Conservation (phyloP, 1,140 invertebrate species). For the Teleogryllus occipitalis region DNA sequence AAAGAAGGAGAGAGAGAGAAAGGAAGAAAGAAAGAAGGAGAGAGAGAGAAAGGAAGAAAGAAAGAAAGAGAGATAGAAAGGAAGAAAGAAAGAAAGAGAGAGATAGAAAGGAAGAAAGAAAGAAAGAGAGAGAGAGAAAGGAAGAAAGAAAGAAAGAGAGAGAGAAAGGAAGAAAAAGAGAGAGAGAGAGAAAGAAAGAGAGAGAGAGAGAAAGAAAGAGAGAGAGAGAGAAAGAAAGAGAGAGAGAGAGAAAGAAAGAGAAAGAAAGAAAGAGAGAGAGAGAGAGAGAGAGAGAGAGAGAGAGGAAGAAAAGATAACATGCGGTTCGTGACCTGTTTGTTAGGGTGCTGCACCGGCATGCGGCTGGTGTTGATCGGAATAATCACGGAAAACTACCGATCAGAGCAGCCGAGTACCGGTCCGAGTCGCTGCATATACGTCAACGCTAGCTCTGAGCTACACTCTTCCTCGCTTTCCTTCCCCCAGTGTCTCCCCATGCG, state of each 20-base stretch:
- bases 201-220: not conserved
- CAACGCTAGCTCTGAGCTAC: too few relatives aligned
- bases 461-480: too few relatives aligned
- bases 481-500: too few relatives aligned
- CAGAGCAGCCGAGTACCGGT: too few relatives aligned
- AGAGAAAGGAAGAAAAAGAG: too few relatives aligned
- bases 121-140: not conserved
- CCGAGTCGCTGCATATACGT: too few relatives aligned
- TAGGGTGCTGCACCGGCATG: too few relatives aligned
- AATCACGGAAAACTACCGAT: too few relatives aligned
- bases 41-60: not conserved
- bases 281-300: not conserved
- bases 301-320: not conserved
- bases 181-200: not conserved
- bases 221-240: not conserved
- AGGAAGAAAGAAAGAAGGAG: not conserved
- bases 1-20: not conserved
- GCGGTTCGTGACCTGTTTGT: too few relatives aligned
- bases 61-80: not conserved
- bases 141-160: not conserved
- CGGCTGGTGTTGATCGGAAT: not conserved
- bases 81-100: not conserved
- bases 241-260: not conserved
- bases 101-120: not conserved
- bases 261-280: not conserved